Percentiles rank a stretch among this genome's conserved stretches.
These are phyloP conservation scores for Clarias fuscus DNA, from an alignment of 2,797 vertebrate genomes.

Conservation along the genomic window DNA sequence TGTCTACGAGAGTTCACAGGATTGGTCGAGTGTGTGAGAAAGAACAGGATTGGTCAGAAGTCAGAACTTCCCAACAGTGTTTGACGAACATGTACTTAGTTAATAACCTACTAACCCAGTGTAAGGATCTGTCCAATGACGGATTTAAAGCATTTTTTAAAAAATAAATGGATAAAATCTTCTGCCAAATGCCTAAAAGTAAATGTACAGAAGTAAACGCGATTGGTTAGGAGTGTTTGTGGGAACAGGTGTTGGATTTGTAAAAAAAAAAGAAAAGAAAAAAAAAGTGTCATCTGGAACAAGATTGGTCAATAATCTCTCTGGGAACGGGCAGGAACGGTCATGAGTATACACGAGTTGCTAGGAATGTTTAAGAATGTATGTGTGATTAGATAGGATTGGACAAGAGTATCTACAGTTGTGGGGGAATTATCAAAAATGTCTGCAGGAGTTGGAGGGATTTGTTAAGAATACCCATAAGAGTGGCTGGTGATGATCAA, in stretches of 20 bases:
- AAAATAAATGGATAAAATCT: too few species aligned
- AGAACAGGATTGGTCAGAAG: too few species aligned
- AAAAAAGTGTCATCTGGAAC: too few species aligned
- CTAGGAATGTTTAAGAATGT: neutral
- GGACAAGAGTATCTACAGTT: neutral
- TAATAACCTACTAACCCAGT: too few species aligned
- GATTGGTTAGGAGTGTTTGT: neutral
- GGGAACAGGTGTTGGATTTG: neutral
- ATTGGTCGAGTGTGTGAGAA: too few species aligned
- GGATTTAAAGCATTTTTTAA: too few species aligned
- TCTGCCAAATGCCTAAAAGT: too few species aligned
- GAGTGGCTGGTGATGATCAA: neutral
- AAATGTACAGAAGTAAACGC: too few species aligned
- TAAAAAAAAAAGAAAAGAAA: neutral
- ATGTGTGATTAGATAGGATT: neutral
- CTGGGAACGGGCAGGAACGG: neutral
- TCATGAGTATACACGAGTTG: neutral
- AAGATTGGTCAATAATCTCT: neutral
- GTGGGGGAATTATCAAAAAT: neutral
- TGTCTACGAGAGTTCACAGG: neutral
- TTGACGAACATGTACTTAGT: too few species aligned
- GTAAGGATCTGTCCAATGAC: too few species aligned
- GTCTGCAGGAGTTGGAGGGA: neutral
- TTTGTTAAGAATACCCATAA: neutral
- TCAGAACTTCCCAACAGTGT: too few species aligned